Evolutionary conservation across 2,113 vertebrate genomes (phyloP), one percentile per base, ranked within the genome.

Genomic region (Rhinolophus sinicus): DNA sequence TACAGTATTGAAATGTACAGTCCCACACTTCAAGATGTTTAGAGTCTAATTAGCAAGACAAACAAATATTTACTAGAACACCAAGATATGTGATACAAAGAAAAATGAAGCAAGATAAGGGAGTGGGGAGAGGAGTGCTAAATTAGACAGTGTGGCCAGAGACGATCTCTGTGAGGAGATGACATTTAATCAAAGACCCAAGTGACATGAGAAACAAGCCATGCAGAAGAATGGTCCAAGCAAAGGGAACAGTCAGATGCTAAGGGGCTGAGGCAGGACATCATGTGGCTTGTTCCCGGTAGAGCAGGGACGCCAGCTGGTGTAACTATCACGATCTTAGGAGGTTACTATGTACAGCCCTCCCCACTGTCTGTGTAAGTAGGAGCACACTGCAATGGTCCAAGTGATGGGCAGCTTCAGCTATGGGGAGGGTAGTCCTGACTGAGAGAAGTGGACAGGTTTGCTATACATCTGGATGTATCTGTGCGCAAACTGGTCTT

Each of bases 221-320:
- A 40, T 0, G 15, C 9, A 40, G 40, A 24, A 89, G 58, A 86
- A 7, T 24, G 22, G 8, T 52, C 38, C 30, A 35, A 18, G 33
- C 40, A 47, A 50, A 94, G 62, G 47, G 52, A 85, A 35, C 1
- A 35, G 73, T 47, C 50, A 62, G 83, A 90, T 13, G 62, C 33
- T 54, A 54, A 84, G n/a, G 21, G 72, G 28, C 50, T 40, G n/a
- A 10, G 28, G 62, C 78, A 33, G 62, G 54, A 47, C 12, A 2
- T 5, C 0, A 0, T 6, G 33, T 3, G 26, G 44, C 2, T 0
- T 5, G 3, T 26, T 87, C 65, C 6, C 12, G 38, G 5, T 80
- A 19, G 60, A 8, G n/a, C 14, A 5, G 52, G 15, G 58, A 54
- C 35, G 44, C 44, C 38, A 2, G 90, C 18, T 47, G 24, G 30